Conservation (phyloP, 1,140 invertebrate species). For the Drosophila subpulchrella region DNA sequence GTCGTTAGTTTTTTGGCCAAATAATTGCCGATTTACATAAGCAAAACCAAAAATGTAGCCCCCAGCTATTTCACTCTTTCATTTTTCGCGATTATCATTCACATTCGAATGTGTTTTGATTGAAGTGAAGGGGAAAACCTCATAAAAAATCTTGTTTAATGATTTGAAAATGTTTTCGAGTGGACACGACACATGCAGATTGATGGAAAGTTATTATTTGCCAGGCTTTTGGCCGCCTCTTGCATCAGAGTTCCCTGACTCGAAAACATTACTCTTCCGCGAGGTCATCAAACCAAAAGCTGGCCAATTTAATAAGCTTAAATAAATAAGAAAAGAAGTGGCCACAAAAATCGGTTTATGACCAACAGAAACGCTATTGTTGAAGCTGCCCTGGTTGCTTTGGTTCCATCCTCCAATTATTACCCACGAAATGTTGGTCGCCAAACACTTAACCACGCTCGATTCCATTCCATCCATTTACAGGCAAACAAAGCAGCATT, state of each 20-base stretch:
- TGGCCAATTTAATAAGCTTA: slow-evolving; percentile 70
- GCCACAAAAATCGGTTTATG: slow-evolving; percentile 54
- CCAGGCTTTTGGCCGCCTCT: background rate
- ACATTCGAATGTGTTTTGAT: slow-evolving; percentile 46
- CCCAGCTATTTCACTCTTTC: slow-evolving; percentile 16
- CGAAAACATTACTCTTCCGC: slow-evolving; percentile 28
- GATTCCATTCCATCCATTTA: slow-evolving; percentile 40
- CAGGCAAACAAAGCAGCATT: slow-evolving; percentile 45
- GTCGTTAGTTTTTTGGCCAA: slow-evolving; percentile 19
- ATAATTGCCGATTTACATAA: slow-evolving; percentile 73
- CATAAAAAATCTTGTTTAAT: slow-evolving; percentile 48
- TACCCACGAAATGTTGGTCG: slow-evolving; percentile 22
- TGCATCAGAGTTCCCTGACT: slow-evolving; percentile 29
- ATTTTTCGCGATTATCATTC: slow-evolving; percentile 26
- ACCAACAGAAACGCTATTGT: slow-evolving; percentile 56
- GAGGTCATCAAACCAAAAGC: slow-evolving; percentile 72
- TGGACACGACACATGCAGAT: slow-evolving; percentile 38
- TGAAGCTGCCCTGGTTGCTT: slow-evolving; percentile 24
- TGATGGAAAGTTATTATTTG: slow-evolving; percentile 25
- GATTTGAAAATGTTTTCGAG: slow-evolving; percentile 47
- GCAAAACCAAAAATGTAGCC: slow-evolving; percentile 44
- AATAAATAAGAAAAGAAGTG: slow-evolving; percentile 28
- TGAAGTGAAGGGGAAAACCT: slow-evolving; percentile 72
- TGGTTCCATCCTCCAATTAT: slow-evolving; percentile 43
- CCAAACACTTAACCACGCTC: slow-evolving; percentile 55